These are phyloP conservation scores for Lasius fuliginosus DNA, from an alignment of 2,888 invertebrate genomes.

Conservation along the genomic window DNA sequence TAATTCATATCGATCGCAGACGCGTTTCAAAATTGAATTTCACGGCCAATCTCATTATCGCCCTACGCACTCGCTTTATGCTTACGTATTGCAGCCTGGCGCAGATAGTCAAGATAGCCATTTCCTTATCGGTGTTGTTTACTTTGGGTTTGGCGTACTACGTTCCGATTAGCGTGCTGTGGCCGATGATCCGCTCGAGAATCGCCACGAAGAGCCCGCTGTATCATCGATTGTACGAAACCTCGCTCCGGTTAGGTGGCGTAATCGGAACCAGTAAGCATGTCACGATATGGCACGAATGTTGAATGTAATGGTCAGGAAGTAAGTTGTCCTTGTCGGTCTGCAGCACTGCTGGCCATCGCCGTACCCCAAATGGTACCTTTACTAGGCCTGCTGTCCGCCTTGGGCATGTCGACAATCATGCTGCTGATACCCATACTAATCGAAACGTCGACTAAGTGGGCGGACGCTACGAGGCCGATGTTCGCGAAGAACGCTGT, in stretches of 20 bases:
- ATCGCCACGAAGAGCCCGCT: slow-evolving; percentile 74
- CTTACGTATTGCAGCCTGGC: slow-evolving; percentile 80
- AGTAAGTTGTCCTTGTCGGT: slow-evolving; percentile 24
- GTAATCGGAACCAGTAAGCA: slow-evolving; percentile 79
- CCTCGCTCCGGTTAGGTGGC: slow-evolving; percentile 78
- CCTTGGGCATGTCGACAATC: slow-evolving; percentile 87
- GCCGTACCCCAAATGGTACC: slow-evolving; percentile 88
- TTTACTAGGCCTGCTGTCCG: slow-evolving; percentile 88
- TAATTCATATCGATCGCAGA: not conserved
- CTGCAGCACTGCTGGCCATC: slow-evolving; percentile 87
- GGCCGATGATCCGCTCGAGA: slow-evolving; percentile 86
- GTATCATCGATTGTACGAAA: slow-evolving; percentile 69
- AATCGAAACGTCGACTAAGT: slow-evolving; percentile 81
- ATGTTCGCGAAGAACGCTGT: slow-evolving; percentile 79
- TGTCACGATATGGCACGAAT: not conserved
- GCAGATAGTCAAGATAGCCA: slow-evolving; percentile 87
- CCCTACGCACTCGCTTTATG: not conserved
- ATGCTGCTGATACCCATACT: slow-evolving; percentile 85
- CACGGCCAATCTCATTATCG: not conserved
- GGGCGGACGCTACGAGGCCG: slow-evolving; percentile 73
- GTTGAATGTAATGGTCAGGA: slow-evolving; percentile 26
- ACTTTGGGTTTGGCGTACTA: slow-evolving; percentile 90
- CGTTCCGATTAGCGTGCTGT: slow-evolving; percentile 89
- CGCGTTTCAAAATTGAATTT: not conserved
- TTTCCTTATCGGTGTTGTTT: slow-evolving; percentile 88